A percentile compares a stretch with the other conserved stretches of the same genome.
Evolutionary conservation across 2,888 invertebrate genomes (phyloP).

Genomic region (Atethmia centrago): DNA sequence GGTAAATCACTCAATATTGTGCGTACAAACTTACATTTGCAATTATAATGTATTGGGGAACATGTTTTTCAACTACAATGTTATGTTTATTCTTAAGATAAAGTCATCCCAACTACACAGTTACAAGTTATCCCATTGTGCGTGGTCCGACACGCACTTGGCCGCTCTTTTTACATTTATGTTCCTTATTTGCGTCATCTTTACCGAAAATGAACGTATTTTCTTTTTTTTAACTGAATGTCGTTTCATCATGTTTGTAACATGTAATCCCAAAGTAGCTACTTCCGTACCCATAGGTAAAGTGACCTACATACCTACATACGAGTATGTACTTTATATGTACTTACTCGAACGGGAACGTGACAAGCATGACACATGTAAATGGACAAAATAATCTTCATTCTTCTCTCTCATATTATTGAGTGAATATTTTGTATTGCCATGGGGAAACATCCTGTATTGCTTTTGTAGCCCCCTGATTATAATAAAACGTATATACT

Average conservation of each 20-base stretch:
- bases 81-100: no score
- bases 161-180: no score
- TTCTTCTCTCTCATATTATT: conserved; percentile 39
- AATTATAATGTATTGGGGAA: no score
- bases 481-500: not conserved
- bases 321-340: not conserved
- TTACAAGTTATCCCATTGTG: no score
- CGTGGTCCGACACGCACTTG: no score
- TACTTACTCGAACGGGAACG: conserved; percentile 26
- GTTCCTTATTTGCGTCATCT: no score
- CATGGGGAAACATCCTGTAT: conserved; percentile 3
- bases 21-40: no score
- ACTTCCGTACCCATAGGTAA: not conserved
- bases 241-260: not conserved
- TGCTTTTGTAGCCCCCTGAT: not conserved
- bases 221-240: no score
- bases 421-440: conserved; percentile 52
- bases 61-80: no score
- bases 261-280: not conserved
- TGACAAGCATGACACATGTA: conserved; percentile 47
- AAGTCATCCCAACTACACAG: no score
- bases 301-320: conserved; percentile 4
- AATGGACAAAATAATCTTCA: conserved; percentile 37
- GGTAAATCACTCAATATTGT: no score
- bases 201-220: no score